These are phyloP conservation scores for Tauraco erythrolophus DNA, from an alignment of 2,113 vertebrate genomes.

Conservation along the genomic window DNA sequence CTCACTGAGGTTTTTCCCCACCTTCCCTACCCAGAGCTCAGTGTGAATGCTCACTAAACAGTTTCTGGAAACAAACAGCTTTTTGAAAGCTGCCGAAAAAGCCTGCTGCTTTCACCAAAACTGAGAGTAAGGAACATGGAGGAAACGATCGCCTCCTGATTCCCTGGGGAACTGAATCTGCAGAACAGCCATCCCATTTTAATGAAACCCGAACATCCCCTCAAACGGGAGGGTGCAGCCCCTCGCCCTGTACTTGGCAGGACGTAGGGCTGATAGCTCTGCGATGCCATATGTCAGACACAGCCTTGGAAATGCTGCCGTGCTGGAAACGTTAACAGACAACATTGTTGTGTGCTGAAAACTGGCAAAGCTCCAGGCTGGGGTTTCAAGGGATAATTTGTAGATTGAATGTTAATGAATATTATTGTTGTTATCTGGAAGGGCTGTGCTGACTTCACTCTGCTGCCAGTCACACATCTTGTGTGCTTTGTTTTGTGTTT, in stretches of 20 bases:
- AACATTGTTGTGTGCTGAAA: neutral
- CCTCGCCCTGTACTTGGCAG: neutral
- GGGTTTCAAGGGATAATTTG: conserved; percentile 42
- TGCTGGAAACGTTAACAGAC: neutral
- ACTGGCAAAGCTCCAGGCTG: conserved; percentile 42
- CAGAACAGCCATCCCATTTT: neutral
- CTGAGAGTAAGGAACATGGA: neutral
- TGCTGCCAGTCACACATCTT: neutral
- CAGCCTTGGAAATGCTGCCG: neutral
- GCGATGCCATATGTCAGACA: neutral
- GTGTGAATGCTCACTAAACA: neutral
- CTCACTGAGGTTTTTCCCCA: neutral
- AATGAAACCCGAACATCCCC: neutral
- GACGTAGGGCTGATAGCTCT: neutral
- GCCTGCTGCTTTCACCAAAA: neutral
- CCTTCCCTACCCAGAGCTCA: neutral
- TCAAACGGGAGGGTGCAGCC: neutral
- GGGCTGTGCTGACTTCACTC: neutral
- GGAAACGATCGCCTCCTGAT: neutral
- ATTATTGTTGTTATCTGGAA: neutral
- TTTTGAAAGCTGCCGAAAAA: neutral
- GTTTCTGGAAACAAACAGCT: neutral
- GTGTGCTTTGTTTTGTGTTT: too few species aligned
- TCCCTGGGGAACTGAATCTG: neutral
- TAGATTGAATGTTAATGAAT: conserved; percentile 47